Evolutionary conservation across 1,140 invertebrate genomes (phyloP), one percentile per base, ranked within the genome.

Genomic region (Trichonephila clavata): DNA sequence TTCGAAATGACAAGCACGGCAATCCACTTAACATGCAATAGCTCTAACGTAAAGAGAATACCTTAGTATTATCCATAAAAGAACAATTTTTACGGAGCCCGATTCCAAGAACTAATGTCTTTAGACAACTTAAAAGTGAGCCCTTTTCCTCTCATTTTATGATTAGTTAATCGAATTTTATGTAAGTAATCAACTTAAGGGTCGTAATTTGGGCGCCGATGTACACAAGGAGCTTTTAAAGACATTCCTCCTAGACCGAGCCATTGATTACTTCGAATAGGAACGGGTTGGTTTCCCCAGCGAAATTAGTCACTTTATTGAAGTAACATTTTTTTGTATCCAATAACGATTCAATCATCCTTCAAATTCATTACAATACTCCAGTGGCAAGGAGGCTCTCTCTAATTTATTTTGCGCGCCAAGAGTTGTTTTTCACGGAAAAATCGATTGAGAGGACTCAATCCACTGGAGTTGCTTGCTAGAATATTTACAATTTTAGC

Each of bases 81-180:
- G 1, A 27, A 3, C 63, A 68, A 3, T 68, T 27, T 3, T 21
- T 68, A 0, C 3, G 63, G 24, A 68, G n/a, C 24, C 10, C 21
- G 7, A 24, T n/a, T 27, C 63, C 13, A 27, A 68, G 21, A 68
- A n/a, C 13, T 21, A 13, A 7, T 68, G 21, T 27, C 2, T n/a
- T 68, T 24, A n/a, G 24, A 68, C 63, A 27, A 8, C n/a, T n/a
- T 21, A 27, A 68, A 68, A 68, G 63, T n/a, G 21, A n/a, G 63
- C 63, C 63, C n/a, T 27, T 68, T 24, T 21, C 63, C n/a, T 24
- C 8, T 27, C 63, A 68, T 68, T 24, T 68, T 68, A 3, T 27
- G n/a, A 68, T 68, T 27, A 68, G 63, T 68, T 68, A 68, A 68
- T 68, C 63, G 63, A 27, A 68, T 68, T 68, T 68, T 27, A 68